phyloP scores from a whole-genome alignment of 1,140 invertebrate genomes.

The Hyphantria cunea region DNA sequence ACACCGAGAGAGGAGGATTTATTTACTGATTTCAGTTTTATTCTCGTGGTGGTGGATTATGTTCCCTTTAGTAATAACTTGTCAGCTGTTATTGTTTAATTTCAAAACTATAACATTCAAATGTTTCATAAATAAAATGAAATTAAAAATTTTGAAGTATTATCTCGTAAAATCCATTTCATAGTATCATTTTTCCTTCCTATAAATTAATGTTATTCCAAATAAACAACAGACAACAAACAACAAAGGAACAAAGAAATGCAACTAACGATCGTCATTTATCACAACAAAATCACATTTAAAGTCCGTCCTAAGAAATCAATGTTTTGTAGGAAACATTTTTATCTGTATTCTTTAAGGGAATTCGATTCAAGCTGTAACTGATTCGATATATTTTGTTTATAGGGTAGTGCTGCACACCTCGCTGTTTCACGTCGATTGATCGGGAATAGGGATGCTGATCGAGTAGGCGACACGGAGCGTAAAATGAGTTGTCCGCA shows the following conservation, averaged over 20 bases:
- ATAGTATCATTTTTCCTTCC: conserved; percentile 11
- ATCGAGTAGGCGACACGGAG: conserved; percentile 64
- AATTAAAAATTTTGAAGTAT: too few species aligned
- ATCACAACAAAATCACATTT: conserved; percentile 31
- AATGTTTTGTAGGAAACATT: conserved; percentile 27
- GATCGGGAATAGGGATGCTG: conserved; percentile 55
- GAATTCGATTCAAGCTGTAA: conserved; percentile 17
- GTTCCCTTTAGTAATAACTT: too few species aligned
- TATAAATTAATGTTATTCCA: conserved; percentile 23
- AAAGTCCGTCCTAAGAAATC: conserved; percentile 27
- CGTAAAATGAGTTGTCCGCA: conserved; percentile 77
- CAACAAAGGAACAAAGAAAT: conserved; percentile 29
- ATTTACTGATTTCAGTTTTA: too few species aligned
- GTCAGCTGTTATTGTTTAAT: too few species aligned
- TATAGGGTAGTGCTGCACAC: conserved; percentile 28
- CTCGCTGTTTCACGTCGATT: conserved; percentile 56
- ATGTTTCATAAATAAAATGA: too few species aligned
- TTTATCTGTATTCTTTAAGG: conserved; percentile 27
- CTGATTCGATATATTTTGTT: conserved; percentile 25
- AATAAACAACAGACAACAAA: conserved; percentile 12
- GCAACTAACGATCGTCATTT: conserved; percentile 29
- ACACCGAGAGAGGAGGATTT: too few species aligned
- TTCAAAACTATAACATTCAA: too few species aligned
- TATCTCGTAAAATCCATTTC: conserved; percentile 1
- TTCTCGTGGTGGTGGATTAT: too few species aligned